Evolutionary conservation across 2,797 vertebrate genomes (phyloP).

Genomic region (Acrossocheilus fasciatus): DNA sequence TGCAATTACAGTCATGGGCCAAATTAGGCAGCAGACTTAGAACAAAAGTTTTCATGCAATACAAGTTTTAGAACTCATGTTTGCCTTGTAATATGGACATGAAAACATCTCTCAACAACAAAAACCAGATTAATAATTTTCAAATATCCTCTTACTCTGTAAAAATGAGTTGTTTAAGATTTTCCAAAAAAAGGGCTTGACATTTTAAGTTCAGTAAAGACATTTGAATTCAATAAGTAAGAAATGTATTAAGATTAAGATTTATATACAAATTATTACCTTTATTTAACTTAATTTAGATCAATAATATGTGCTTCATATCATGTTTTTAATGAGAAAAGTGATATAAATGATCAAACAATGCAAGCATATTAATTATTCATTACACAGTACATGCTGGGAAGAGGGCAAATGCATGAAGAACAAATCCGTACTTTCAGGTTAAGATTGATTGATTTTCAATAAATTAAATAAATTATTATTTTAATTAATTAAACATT

Average conservation of each 20-base stretch:
- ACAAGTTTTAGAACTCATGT: background rate
- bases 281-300: background rate
- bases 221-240: background rate
- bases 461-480: no score
- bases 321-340: background rate
- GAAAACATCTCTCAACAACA: background rate
- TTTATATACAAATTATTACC: background rate
- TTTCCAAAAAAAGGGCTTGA: background rate
- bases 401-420: background rate
- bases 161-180: background rate
- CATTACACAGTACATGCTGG: background rate
- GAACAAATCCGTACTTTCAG: background rate
- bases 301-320: background rate
- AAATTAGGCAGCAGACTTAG: slow-evolving; percentile 32
- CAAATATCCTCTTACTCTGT: background rate
- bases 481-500: background rate
- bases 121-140: background rate
- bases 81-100: background rate
- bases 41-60: slow-evolving; percentile 20
- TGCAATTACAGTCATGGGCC: slow-evolving; percentile 41
- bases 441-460: background rate
- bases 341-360: background rate
- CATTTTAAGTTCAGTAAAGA: background rate
- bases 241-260: background rate
- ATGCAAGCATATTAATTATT: background rate